phyloP scores from a whole-genome alignment of 2,888 invertebrate genomes.

The Melinaea menophilus region DNA sequence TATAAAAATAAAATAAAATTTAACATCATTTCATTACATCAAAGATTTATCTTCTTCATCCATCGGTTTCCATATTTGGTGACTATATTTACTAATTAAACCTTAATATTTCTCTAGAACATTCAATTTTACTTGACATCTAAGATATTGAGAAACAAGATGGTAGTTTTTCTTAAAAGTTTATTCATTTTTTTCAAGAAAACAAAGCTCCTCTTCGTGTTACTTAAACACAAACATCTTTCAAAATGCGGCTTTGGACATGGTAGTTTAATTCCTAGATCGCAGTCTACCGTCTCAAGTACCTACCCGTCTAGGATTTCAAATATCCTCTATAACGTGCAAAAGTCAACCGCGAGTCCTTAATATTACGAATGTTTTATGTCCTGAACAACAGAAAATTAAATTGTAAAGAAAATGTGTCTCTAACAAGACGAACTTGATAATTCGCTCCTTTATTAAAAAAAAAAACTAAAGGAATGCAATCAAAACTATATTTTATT shows the following conservation, averaged over 20 bases:
- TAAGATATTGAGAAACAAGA: too few species aligned
- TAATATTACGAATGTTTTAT: constrained; percentile 9
- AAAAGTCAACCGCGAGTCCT: not conserved
- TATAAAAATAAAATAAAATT: too few species aligned
- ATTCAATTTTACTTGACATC: too few species aligned
- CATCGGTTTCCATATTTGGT: too few species aligned
- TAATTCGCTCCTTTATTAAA: too few species aligned
- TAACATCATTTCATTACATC: too few species aligned
- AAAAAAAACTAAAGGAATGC: too few species aligned
- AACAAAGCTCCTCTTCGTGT: constrained; percentile 40
- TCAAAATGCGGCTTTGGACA: constrained; percentile 64
- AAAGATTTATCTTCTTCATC: too few species aligned
- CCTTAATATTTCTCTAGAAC: too few species aligned
- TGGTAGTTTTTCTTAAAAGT: too few species aligned
- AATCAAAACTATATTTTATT: too few species aligned
- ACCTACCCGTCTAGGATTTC: constrained; percentile 32
- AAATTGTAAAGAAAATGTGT: constrained; percentile 10
- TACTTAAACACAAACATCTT: constrained; percentile 52
- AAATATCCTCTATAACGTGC: constrained; percentile 27
- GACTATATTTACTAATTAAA: too few species aligned
- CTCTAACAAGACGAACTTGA: constrained; percentile 12
- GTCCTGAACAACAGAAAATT: not conserved
- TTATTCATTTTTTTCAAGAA: not conserved
- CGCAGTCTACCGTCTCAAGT: constrained; percentile 69
- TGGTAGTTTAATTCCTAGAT: constrained; percentile 72